Evolutionary conservation across 2,113 vertebrate species (phyloP).

Genomic region (Hirundichthys speculiger): DNA sequence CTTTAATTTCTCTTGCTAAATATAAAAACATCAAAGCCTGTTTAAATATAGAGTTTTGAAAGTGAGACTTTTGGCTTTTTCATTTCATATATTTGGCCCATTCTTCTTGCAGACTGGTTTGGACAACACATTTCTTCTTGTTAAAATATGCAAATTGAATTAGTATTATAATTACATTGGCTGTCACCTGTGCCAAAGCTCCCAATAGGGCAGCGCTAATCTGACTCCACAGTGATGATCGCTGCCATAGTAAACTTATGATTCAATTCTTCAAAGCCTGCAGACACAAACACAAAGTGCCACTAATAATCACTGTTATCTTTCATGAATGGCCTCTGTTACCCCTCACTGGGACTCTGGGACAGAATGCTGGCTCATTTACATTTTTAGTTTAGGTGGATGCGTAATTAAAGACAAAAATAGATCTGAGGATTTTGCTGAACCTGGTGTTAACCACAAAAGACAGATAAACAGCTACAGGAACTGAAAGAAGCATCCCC

Average conservation of each 20-base stretch:
- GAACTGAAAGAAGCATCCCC: too few relatives aligned
- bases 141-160: constrained; percentile 71
- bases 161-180: constrained; percentile 68
- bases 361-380: constrained; percentile 43
- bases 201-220: constrained; percentile 64
- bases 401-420: constrained; percentile 48
- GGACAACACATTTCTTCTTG: constrained; percentile 57
- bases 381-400: background rate
- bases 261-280: constrained; percentile 44
- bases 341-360: constrained; percentile 29
- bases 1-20: constrained; percentile 14
- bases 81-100: constrained; percentile 21
- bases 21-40: background rate
- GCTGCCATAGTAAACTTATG: constrained; percentile 52
- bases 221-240: constrained; percentile 54
- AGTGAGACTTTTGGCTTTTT: constrained; percentile 43
- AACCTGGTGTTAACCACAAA: background rate
- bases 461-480: too few relatives aligned
- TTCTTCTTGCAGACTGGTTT: constrained; percentile 21
- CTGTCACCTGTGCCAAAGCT: constrained; percentile 65
- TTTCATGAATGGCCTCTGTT: constrained; percentile 42
- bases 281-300: constrained; percentile 18
- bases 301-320: constrained; percentile 17
- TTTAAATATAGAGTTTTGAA: background rate
- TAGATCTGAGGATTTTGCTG: constrained; percentile 27